Base-by-base conservation (phyloP, 2,888 invertebrate species). In the Rhagium mordax region DNA sequence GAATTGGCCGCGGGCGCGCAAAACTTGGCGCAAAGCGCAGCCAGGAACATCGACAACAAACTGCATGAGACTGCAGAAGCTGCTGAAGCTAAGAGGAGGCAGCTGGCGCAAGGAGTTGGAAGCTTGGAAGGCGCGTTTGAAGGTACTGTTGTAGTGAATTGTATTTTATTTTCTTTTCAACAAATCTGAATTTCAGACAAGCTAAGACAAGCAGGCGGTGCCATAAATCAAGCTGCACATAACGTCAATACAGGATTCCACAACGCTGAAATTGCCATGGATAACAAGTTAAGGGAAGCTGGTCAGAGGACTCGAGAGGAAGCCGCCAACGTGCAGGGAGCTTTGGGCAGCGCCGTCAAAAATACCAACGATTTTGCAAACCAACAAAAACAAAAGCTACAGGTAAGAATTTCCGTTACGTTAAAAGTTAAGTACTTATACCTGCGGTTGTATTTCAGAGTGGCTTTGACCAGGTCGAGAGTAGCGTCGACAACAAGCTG, bases 201-300 rank as follows among this genome's bases (percentile, higher is more conserved):
- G 66, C 48, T 65, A 29, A 59, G 33, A 48, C 70, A 70, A 24
- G 15, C 69, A 5, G 70, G 55, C 59, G 24, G 66, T 18, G 74
- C 70, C 29, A 70, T 78, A 53, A 69, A 60, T 7, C 77, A 81
- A 70, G 75, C 75, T 51, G 77, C 78, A 13, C 77, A 79, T 10
- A 74, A 79, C 61, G 60, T 80, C 15, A 81, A 77, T 70, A 75
- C 75, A 3, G 79, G 80, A n/a, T 70, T 83, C n/a, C 79, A 81
- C 18, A 67, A 80, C 47, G 79, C 80, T 13, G 82, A 81, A 74
- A 76, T 77, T 10, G 71, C 74, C 3, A 21, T 80, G 41, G 82
- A 80, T 60, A 76, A 78, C 67, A 74, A 79, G 65, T 16, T 82
- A 8, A 72, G 79, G 53, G 74, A 80, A 60, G 66, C 79, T 15